Base-by-base conservation (phyloP, 92 coral and sea anemone genomes). In the Zoanthus sansibaricus region DNA sequence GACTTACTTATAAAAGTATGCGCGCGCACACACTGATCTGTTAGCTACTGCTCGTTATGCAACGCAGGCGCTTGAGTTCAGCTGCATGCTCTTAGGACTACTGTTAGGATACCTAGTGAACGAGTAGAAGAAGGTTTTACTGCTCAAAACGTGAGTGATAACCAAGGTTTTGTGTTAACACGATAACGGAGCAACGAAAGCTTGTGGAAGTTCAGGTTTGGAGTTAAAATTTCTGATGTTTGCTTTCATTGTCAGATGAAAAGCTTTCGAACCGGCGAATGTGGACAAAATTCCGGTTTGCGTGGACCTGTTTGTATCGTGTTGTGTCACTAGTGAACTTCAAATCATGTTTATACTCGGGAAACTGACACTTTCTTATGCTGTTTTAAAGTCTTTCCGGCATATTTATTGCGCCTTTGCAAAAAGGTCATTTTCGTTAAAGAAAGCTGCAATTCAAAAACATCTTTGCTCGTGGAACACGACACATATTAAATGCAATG, bases 301-400 rank as follows among this genome's bases (percentile, higher is more conserved):
- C 12, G 12, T 7, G 55, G 12, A 49, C 55, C 55, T 49, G 55
- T 49, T 49, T 49, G 9, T 49, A 49, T 3, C 9, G 12, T 49
- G 8, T 49, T 49, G 10, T 49, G 10, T 49, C 17, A 13, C 18
- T 44, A 1, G 25, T 49, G 42, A 75, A 17, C 32, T 56, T 25
- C 3, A 25, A 64, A 70, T 51, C 75, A 80, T 80, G 85, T 66
- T 80, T 14, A 1, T 66, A 42, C 83, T 52, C 51, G 32, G 48
- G 31, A 67, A 67, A 33, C 47, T 80, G 74, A 11, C 46, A 0
- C 66, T 74, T 66, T 80, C 85, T 47, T 80, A 47, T 16, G 85
- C 85, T 5, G 74, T 67, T 12, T 48, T 80, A 54, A 80, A 17
- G 46, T 64, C 85, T 6, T 10, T 80, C 11, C 47, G 85, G 85